Evolutionary conservation across 2,888 invertebrate species (phyloP), one percentile per base, ranked within the genome.

Genomic region (Nymphalis c-album): DNA sequence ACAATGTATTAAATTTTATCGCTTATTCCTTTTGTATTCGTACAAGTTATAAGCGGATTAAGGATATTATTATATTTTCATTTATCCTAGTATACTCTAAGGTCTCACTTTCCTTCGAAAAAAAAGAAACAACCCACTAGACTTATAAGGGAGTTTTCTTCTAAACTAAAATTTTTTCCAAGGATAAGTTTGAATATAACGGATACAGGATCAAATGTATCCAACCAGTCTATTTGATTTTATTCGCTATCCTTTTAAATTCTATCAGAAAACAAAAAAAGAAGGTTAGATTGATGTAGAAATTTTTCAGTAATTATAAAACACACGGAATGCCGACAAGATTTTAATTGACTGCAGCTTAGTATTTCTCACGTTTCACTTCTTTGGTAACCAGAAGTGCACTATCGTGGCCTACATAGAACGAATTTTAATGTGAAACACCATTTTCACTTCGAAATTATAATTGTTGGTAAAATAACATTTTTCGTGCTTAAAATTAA

Each of bases 1-100:
- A 18, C 16, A 18, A 18, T 20, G 60, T 67, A 51, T 64, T 61
- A 60, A 47, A 67, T 67, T 67, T 67, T 67, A 69, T 69, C 63
- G 22, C 45, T 57, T 18, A 17, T 57, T 31, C 35, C 53, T 64
- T 55, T 8, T 20, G 13, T 16, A 17, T 3, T 26, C 7, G 53
- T 31, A n/a, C 31, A 55, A 55, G 53, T n/a, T 55, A 31, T 7
- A 17, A 55, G 26, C 22, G 53, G 16, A 5, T 17, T 10, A 22
- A 50, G 22, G 0, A 50, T 13, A 13, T 40, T 40, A 40, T 8
- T 10, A 31, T 31, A 26, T 26, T 26, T 31, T 1, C 6, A 31
- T 6, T 0, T 31, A 31, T 31, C 4, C 4, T 26, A 26, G 26
- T 26, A 2, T 2, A 6, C 26, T 31, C 26, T 31, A 31, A 31